phyloP scores from a whole-genome alignment of 2,797 vertebrate species.

The Labroides dimidiatus region DNA sequence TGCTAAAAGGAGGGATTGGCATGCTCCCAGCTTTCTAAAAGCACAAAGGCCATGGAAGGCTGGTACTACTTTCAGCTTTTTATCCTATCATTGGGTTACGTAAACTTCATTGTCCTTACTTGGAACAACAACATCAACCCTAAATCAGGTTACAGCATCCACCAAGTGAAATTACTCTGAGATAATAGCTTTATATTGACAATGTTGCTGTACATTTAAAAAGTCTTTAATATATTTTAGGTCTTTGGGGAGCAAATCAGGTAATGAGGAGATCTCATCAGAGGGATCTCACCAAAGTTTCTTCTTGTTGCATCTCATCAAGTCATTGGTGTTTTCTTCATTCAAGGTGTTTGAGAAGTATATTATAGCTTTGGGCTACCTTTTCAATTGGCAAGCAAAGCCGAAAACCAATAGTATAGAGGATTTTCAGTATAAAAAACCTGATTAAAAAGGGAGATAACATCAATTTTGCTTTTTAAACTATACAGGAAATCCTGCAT shows the following conservation, averaged over 20 bases:
- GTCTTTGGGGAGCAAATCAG: conserved; percentile 23
- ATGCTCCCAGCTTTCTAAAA: neutral
- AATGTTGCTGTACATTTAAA: conserved; percentile 1
- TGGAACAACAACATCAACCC: neutral
- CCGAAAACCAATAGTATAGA: conserved; percentile 18
- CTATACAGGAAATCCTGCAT: neutral
- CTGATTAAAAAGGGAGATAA: neutral
- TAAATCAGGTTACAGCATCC: conserved; percentile 1
- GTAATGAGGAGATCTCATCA: conserved; percentile 16
- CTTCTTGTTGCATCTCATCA: conserved; percentile 60
- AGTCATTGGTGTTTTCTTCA: conserved; percentile 45
- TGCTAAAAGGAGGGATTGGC: neutral
- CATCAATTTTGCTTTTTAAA: neutral
- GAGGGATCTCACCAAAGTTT: conserved; percentile 33
- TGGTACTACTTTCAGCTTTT: conserved; percentile 19
- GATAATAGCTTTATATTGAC: neutral
- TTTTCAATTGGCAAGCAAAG: conserved; percentile 38
- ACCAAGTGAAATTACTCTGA: neutral
- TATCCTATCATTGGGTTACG: conserved; percentile 8
- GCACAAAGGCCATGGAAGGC: conserved; percentile 17
- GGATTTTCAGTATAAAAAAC: neutral
- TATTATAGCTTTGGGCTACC: conserved; percentile 13
- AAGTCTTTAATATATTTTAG: conserved; percentile 8
- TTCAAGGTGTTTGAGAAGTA: conserved; percentile 40
- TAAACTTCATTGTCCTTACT: conserved; percentile 12